Percentiles rank a stretch among this genome's conserved stretches.
These are phyloP conservation scores for Verasper variegatus DNA, from an alignment of 2,113 vertebrate genomes.

Conservation along the genomic window DNA sequence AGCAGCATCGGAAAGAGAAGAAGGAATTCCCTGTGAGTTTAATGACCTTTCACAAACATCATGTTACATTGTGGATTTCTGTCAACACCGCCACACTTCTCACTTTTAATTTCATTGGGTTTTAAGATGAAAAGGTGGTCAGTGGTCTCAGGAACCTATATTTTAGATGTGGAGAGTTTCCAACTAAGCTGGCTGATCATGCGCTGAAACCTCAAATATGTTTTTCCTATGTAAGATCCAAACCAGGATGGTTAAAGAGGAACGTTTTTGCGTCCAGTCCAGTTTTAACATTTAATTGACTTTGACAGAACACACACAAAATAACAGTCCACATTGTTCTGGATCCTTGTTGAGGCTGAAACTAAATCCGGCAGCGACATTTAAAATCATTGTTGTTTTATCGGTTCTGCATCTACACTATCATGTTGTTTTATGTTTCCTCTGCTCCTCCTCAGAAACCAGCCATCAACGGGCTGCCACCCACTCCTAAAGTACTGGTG, in stretches of 20 bases:
- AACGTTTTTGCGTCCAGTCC: constrained; percentile 16
- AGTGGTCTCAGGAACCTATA: background rate
- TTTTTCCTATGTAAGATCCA: constrained; percentile 37
- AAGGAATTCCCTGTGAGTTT: constrained; percentile 92
- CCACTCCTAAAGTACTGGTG: constrained; percentile 98
- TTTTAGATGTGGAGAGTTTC: constrained; percentile 18
- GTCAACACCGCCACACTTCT: background rate
- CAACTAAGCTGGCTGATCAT: background rate
- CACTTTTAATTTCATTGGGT: background rate
- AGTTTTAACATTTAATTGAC: constrained; percentile 19
- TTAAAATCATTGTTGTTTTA: constrained; percentile 14
- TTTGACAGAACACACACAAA: constrained; percentile 30
- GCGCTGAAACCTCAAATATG: constrained; percentile 36
- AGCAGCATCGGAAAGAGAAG: constrained; percentile 90
- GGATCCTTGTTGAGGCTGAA: constrained; percentile 39
- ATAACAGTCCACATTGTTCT: background rate
- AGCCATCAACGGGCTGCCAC: constrained; percentile 95
- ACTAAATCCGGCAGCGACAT: constrained; percentile 23
- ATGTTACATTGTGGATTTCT: background rate
- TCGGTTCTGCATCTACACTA: constrained; percentile 15
- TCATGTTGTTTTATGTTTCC: constrained; percentile 33
- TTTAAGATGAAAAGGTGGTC: background rate
- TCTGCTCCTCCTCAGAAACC: constrained; percentile 85
- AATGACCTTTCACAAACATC: background rate
- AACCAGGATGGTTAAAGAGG: constrained; percentile 16